Percentiles rank a stretch among this genome's conserved stretches.
Evolutionary conservation across 2,797 vertebrate genomes (phyloP).

Genomic region (Heliangelus exortis): DNA sequence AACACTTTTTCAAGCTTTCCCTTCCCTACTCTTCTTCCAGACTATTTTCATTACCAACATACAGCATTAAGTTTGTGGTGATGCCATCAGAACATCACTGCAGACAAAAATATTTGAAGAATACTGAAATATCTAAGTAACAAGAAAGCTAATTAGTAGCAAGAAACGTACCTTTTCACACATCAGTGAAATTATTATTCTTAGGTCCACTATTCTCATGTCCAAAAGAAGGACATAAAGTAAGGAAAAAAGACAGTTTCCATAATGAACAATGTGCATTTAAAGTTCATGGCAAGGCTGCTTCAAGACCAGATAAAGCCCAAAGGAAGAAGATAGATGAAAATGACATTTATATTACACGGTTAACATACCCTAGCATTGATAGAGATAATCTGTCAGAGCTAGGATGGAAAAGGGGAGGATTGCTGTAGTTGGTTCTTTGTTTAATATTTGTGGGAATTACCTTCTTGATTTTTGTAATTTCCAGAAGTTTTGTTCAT

Average conservation of each 20-base stretch:
- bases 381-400: background rate
- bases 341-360: background rate
- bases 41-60: slow-evolving; percentile 5
- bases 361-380: background rate
- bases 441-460: background rate
- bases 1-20: background rate
- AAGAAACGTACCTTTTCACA: background rate
- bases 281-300: background rate
- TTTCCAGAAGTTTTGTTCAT: background rate
- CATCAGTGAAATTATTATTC: background rate
- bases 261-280: background rate
- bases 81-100: background rate
- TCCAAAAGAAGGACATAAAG: slow-evolving; percentile 14
- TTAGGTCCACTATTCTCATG: slow-evolving; percentile 4
- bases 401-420: rapidly evolving
- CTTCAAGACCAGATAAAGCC: background rate
- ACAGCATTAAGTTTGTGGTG: background rate
- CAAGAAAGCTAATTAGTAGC: background rate
- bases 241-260: background rate
- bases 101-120: background rate
- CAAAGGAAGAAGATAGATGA: slow-evolving; percentile 4
- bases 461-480: slow-evolving; percentile 11
- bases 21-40: background rate
- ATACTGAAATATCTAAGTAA: background rate
- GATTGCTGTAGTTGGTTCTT: background rate